Percentiles rank a stretch among this genome's conserved stretches.
phyloP scores from a whole-genome alignment of 2,113 vertebrate genomes.

The Climacteris rufus region DNA sequence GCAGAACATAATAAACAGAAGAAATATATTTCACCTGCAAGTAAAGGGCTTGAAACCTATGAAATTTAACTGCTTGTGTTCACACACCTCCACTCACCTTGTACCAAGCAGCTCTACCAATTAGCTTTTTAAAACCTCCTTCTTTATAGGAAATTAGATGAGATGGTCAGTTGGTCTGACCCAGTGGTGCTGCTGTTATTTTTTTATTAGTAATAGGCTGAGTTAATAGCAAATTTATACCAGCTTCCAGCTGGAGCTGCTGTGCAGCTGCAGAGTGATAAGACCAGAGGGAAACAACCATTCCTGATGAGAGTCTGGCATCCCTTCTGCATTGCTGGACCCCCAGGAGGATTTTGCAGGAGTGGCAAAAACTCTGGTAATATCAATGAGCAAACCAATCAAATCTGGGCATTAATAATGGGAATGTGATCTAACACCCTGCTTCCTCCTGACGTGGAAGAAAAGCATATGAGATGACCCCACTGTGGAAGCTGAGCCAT shows the following conservation, averaged over 20 bases:
- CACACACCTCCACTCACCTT: neutral
- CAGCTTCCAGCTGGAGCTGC: neutral
- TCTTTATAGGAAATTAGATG: neutral
- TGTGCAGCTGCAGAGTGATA: neutral
- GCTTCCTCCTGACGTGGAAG: neutral
- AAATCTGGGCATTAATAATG: neutral
- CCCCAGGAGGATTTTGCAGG: neutral
- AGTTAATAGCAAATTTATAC: neutral
- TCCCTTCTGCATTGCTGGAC: neutral
- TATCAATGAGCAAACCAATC: neutral
- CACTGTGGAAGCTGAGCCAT: accelerated
- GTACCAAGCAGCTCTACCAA: neutral
- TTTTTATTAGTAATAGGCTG: neutral
- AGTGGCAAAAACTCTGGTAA: neutral
- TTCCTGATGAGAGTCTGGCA: neutral
- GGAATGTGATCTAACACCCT: neutral
- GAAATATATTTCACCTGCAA: neutral
- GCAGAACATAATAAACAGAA: neutral
- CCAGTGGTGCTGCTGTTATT: neutral
- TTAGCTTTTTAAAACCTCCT: neutral
- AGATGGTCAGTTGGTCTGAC: neutral
- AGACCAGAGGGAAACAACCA: neutral
- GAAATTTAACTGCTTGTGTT: neutral
- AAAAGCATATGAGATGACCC: neutral
- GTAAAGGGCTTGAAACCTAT: neutral